phyloP scores from a whole-genome alignment of 1,140 invertebrate species.

The Mizuhopecten yessoensis region DNA sequence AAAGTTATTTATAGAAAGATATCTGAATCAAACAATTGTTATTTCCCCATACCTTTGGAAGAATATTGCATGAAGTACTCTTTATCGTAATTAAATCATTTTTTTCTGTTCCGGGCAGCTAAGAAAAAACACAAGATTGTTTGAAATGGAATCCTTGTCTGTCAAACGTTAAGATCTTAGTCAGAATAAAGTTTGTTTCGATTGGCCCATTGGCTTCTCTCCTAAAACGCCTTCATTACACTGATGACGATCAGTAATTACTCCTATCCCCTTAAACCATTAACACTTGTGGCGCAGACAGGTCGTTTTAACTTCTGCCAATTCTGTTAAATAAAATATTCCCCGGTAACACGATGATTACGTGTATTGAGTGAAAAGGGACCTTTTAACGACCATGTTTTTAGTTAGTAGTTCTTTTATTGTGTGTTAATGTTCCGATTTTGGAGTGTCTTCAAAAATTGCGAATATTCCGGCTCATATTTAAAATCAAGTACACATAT shows the following conservation, averaged over 20 bases:
- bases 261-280: background rate
- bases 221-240: background rate
- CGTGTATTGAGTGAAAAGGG: background rate
- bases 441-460: conserved; percentile 23
- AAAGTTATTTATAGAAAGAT: too few relatives aligned
- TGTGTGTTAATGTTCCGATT: background rate
- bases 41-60: too few relatives aligned
- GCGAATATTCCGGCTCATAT: background rate
- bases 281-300: background rate
- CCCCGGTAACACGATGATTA: background rate
- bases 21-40: too few relatives aligned
- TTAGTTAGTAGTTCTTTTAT: background rate
- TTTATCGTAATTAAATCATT: too few relatives aligned
- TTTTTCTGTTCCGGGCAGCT: too few relatives aligned
- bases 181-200: background rate
- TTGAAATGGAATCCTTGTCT: too few relatives aligned
- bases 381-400: background rate
- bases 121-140: too few relatives aligned
- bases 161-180: background rate
- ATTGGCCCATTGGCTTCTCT: background rate
- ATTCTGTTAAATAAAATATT: background rate
- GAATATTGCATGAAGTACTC: too few relatives aligned
- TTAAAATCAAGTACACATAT: background rate
- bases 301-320: conserved; percentile 2
- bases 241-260: background rate